phyloP scores from a whole-genome alignment of 2,888 invertebrate genomes.

The Scaptomyza cyrtandrae region DNA sequence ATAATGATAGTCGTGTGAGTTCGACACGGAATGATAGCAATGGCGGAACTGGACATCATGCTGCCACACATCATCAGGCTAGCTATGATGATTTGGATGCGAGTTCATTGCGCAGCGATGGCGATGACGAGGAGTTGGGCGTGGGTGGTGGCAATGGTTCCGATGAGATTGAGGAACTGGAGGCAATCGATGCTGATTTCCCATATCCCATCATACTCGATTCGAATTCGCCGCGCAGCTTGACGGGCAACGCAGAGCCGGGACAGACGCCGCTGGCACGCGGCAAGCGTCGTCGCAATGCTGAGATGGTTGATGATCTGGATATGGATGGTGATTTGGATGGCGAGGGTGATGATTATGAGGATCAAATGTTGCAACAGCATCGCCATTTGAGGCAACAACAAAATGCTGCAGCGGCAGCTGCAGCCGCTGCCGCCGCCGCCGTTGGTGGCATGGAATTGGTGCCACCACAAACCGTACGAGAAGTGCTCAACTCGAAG shows the following conservation, averaged over 20 bases:
- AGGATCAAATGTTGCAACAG: constrained; percentile 82
- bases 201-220: constrained; percentile 83
- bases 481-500: constrained; percentile 82
- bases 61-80: constrained; percentile 56
- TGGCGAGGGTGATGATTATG: constrained; percentile 74
- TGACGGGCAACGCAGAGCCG: constrained; percentile 33
- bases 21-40: constrained; percentile 82
- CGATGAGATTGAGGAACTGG: constrained; percentile 82
- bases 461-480: constrained; percentile 82
- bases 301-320: constrained; percentile 43
- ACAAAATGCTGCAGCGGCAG: constrained; percentile 55
- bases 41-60: constrained; percentile 29
- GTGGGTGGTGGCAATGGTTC: constrained; percentile 60
- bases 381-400: constrained; percentile 82
- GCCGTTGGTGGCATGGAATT: constrained; percentile 64
- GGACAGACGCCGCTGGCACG: constrained; percentile 25
- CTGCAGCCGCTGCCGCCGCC: constrained; percentile 44
- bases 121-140: constrained; percentile 56
- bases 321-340: constrained; percentile 57
- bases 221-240: constrained; percentile 73
- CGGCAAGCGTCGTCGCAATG: constrained; percentile 73
- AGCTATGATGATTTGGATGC: constrained; percentile 80
- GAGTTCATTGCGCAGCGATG: constrained; percentile 73
- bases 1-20: constrained; percentile 82
- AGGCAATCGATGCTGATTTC: constrained; percentile 83